Base-by-base conservation (phyloP, 2,113 vertebrate species). In the Chamaea fasciata region DNA sequence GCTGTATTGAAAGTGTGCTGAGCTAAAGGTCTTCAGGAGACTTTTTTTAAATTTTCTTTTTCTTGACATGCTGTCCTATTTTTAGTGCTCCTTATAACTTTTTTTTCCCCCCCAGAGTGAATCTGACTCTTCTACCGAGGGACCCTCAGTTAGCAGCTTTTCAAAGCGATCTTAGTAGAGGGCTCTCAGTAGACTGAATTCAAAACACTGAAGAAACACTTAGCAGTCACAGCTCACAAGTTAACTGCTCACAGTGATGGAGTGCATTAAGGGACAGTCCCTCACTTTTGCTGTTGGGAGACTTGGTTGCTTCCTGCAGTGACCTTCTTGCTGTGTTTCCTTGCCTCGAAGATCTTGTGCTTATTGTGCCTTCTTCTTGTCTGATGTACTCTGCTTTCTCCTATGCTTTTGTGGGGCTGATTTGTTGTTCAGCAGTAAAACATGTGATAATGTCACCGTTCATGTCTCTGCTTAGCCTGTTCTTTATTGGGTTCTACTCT, bases 401-500 rank as follows among this genome's bases (percentile, higher is more conserved):
- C 13, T 2, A 0, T 67, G n/a, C 19, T 75, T 17, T n/a, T 77
- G 7, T 7, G 5, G 16, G 8, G 3, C 7, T 59, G 8, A 4
- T 57, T 85, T 87, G 71, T 27, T 46, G 26, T 69, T 86, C 35
- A 91, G 42, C 27, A 44, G 55, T 74, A 78, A 68, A 63, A 60
- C 1, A 1, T 52, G 8, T 50, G 30, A 8, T n/a, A 55, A 52
- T 22, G 47, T 92, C 13, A 30, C 56, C 5, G 7, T 46, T 86
- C 0, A 0, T 81, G 9, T 70, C 6, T 70, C 27, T 85, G 37
- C 30, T 73, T 28, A 67, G 20, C 16, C 1, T 1, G 0, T 67
- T 83, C 20, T 65, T 80, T 80, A 55, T 5, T 83, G 50, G 23
- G 3, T 50, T 30, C 27, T 41, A 1, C 35, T 75, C 31, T 60